Conservation (phyloP, 2,797 vertebrate species). For the Crypturellus tataupa region DNA sequence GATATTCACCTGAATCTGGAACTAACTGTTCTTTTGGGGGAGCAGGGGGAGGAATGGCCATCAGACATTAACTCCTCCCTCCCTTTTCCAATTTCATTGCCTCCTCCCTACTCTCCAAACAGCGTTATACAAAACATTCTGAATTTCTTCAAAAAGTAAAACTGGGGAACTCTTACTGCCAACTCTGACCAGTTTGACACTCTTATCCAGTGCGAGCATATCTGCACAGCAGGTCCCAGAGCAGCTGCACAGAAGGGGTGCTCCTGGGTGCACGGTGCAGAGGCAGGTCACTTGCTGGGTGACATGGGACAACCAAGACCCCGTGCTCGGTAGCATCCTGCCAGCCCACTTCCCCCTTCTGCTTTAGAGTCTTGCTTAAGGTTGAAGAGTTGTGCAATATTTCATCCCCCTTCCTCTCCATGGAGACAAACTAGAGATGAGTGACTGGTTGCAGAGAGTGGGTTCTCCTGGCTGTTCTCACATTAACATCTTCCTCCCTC, state of each 20-base stretch:
- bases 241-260: neutral
- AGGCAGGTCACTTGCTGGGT: neutral
- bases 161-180: neutral
- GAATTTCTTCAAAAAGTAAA: neutral
- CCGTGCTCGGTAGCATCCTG: rapidly evolving
- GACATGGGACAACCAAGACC: neutral
- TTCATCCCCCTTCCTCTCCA: neutral
- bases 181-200: neutral
- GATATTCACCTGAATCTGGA: neutral
- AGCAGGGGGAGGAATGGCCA: neutral
- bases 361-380: neutral
- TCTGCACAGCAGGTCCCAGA: rapidly evolving
- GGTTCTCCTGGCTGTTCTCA: slow-evolving; percentile 27
- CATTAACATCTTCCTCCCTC: slow-evolving; percentile 41
- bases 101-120: neutral
- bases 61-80: neutral
- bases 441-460: rapidly evolving
- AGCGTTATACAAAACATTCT: neutral
- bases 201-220: neutral
- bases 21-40: neutral
- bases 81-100: neutral
- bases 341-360: neutral
- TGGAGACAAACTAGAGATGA: neutral
- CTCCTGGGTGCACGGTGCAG: neutral
- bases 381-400: neutral